phyloP scores from a whole-genome alignment of 2,888 invertebrate genomes.

The Phyto melanocephala region DNA sequence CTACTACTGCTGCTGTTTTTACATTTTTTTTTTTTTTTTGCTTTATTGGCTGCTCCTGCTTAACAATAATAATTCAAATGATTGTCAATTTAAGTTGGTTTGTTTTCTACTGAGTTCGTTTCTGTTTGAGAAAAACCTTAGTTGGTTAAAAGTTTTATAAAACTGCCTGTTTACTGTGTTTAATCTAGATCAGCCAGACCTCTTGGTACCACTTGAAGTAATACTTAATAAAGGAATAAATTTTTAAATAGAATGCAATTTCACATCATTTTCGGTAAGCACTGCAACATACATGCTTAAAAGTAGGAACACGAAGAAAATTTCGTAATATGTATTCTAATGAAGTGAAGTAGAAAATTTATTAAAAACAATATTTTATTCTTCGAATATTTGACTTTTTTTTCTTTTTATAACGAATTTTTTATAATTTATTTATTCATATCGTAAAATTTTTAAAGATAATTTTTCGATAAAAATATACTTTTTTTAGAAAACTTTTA shows the following conservation, averaged over 20 bases:
- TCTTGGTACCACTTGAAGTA: constrained; percentile 45
- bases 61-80: constrained; percentile 69
- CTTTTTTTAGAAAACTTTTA: neutral
- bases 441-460: too few species aligned
- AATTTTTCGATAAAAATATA: too few species aligned
- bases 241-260: constrained; percentile 1
- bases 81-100: constrained; percentile 67
- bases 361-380: too few species aligned
- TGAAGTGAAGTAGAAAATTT: too few species aligned
- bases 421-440: too few species aligned
- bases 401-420: too few species aligned
- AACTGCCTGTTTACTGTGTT: constrained; percentile 52
- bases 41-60: constrained; percentile 53
- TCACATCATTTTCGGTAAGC: constrained; percentile 22
- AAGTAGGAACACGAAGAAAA: neutral
- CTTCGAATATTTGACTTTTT: too few species aligned
- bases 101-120: constrained; percentile 28
- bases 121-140: constrained; percentile 43
- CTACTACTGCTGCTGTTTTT: constrained; percentile 34
- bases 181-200: constrained; percentile 61
- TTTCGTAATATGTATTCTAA: too few species aligned
- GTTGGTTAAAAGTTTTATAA: constrained; percentile 55
- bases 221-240: constrained; percentile 19
- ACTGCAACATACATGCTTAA: neutral
- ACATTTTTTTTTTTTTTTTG: neutral